phyloP scores from a whole-genome alignment of 2,888 invertebrate species.

The Yponomeuta sedellus region DNA sequence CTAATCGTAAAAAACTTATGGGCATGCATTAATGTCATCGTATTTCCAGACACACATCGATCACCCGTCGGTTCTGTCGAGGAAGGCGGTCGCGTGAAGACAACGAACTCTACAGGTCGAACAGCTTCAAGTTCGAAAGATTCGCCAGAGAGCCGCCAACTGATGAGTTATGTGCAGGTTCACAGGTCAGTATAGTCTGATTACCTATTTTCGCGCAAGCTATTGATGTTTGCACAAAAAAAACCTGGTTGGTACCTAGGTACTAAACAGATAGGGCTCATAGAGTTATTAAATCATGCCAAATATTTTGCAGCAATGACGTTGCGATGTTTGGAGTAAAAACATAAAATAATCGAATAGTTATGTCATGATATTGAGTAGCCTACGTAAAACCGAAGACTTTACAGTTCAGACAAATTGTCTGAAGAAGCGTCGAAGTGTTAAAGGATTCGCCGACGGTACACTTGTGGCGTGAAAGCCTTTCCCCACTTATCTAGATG shows the following conservation, averaged over 20 bases:
- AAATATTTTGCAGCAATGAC: too few relatives aligned
- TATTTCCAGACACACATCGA: conserved; percentile 59
- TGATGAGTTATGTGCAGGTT: conserved; percentile 79
- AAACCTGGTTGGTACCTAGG: too few relatives aligned
- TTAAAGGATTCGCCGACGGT: conserved; percentile 33
- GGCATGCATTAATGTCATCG: neutral
- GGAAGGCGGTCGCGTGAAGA: conserved; percentile 82
- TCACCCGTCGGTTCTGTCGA: conserved; percentile 85
- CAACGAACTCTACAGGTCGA: conserved; percentile 90
- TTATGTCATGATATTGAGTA: too few relatives aligned
- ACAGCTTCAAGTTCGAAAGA: conserved; percentile 91
- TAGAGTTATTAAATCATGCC: neutral
- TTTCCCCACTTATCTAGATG: conserved; percentile 69
- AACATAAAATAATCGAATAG: too few relatives aligned
- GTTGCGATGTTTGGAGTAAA: too few relatives aligned
- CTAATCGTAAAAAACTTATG: neutral
- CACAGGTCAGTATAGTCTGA: conserved; percentile 79
- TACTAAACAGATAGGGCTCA: neutral
- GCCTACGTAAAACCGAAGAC: too few relatives aligned
- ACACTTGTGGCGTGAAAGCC: conserved; percentile 46
- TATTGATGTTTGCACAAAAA: neutral
- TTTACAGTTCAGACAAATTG: neutral
- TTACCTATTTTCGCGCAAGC: neutral
- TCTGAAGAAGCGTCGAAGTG: conserved; percentile 17
- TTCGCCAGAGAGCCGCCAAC: conserved; percentile 82